Percentiles rank a stretch among this genome's conserved stretches.
phyloP scores from a whole-genome alignment of 2,888 invertebrate species.

The Ectemnius cavifrons region DNA sequence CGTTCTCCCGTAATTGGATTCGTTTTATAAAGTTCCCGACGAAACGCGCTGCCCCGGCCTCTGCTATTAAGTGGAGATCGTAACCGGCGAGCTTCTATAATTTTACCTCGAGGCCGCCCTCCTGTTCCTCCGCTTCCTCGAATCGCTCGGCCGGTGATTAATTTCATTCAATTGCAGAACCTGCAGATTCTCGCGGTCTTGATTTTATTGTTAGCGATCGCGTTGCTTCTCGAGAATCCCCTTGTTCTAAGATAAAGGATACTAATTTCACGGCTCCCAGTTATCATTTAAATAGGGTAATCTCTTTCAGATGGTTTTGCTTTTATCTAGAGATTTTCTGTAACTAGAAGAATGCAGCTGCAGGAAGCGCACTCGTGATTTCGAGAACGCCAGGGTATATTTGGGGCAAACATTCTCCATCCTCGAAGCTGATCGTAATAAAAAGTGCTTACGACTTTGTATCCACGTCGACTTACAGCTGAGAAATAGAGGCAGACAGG shows the following conservation, averaged over 20 bases:
- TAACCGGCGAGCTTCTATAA: constrained; percentile 57
- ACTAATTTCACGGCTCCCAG: no score
- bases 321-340: no score
- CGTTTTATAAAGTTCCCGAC: constrained; percentile 67
- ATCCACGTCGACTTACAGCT: background rate
- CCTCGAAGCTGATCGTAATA: background rate
- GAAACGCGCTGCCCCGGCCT: constrained; percentile 60
- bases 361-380: background rate
- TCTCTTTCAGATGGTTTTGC: no score
- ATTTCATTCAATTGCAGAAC: constrained; percentile 71
- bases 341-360: no score
- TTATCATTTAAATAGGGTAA: no score
- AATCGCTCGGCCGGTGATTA: constrained; percentile 58
- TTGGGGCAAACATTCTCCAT: background rate
- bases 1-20: constrained; percentile 66
- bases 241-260: no score
- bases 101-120: background rate
- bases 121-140: no score
- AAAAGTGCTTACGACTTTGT: constrained; percentile 25
- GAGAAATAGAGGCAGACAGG: no score
- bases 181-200: constrained; percentile 62
- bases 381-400: background rate
- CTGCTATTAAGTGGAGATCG: constrained; percentile 67
- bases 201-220: constrained; percentile 63
- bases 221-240: no score